Evolutionary conservation across 2,888 invertebrate genomes (phyloP).

Genomic region (Cyrtodaria siliqua): DNA sequence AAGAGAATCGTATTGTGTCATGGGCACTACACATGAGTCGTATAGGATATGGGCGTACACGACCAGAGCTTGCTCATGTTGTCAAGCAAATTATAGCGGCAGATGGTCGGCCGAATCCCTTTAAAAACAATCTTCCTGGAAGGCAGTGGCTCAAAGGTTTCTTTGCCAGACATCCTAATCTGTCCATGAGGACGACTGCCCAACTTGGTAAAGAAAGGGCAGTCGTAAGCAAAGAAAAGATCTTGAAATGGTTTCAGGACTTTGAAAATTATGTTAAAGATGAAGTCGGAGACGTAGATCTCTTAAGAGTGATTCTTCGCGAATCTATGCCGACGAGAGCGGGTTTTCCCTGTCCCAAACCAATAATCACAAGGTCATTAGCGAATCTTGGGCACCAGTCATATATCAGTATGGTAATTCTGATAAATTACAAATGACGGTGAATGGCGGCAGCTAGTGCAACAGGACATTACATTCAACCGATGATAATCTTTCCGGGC

Average conservation of each 20-base stretch:
- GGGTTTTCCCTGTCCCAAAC: slow-evolving; percentile 14
- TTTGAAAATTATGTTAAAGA: background rate
- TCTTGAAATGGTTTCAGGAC: slow-evolving; percentile 5
- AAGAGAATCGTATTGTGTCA: too few relatives aligned
- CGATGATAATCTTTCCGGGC: too few relatives aligned
- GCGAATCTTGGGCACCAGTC: slow-evolving; percentile 16
- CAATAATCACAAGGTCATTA: slow-evolving; percentile 13
- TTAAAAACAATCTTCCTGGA: slow-evolving; percentile 33
- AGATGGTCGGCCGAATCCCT: slow-evolving; percentile 19
- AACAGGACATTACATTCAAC: too few relatives aligned
- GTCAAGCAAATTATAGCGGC: too few relatives aligned
- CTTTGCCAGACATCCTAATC: slow-evolving; percentile 13
- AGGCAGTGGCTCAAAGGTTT: slow-evolving; percentile 25
- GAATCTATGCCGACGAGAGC: slow-evolving; percentile 28
- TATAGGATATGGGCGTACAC: too few relatives aligned
- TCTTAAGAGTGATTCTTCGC: slow-evolving; percentile 7
- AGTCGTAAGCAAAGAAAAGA: slow-evolving; percentile 5
- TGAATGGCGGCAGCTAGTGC: slow-evolving; percentile 26
- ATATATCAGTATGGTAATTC: slow-evolving; percentile 23
- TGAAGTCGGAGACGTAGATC: slow-evolving; percentile 12
- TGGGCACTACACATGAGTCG: too few relatives aligned
- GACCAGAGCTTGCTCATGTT: too few relatives aligned
- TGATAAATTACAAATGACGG: slow-evolving; percentile 18
- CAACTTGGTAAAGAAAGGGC: too few relatives aligned
- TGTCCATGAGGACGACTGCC: too few relatives aligned